phyloP scores from a whole-genome alignment of 2,888 invertebrate species.

The Ochropleura plecta region DNA sequence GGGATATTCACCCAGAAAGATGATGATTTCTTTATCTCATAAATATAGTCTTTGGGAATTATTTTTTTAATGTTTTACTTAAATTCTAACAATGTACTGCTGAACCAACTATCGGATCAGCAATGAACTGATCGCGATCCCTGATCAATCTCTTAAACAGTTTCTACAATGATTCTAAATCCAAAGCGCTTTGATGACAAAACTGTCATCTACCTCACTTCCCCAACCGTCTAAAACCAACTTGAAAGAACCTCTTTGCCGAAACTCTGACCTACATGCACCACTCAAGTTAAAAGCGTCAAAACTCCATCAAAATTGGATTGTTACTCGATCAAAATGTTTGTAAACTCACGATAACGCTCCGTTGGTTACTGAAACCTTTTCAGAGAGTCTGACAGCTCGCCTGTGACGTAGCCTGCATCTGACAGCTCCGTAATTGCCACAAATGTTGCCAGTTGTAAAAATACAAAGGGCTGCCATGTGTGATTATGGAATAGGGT shows the following conservation, averaged over 20 bases:
- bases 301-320: slow-evolving; percentile 51
- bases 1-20: too few species aligned
- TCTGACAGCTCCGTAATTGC: slow-evolving; percentile 69
- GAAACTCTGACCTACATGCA: slow-evolving; percentile 15
- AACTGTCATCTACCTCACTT: background rate
- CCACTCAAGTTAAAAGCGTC: slow-evolving; percentile 32
- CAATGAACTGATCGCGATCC: too few species aligned
- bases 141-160: too few species aligned
- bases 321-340: slow-evolving; percentile 59
- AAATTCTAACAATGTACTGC: too few species aligned
- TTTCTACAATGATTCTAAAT: background rate
- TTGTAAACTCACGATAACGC: slow-evolving; percentile 60
- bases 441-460: slow-evolving; percentile 61
- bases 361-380: slow-evolving; percentile 58
- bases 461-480: slow-evolving; percentile 58
- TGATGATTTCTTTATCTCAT: too few species aligned
- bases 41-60: too few species aligned
- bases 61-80: too few species aligned
- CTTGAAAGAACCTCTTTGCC: slow-evolving; percentile 1
- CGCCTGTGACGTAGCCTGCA: slow-evolving; percentile 60
- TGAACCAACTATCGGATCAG: too few species aligned
- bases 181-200: background rate
- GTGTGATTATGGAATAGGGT: slow-evolving; percentile 49
- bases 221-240: background rate
- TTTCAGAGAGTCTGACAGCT: slow-evolving; percentile 58